Evolutionary conservation across 2,113 vertebrate species (phyloP), one percentile per base, ranked within the genome.

Genomic region (Gobiocypris rarus): DNA sequence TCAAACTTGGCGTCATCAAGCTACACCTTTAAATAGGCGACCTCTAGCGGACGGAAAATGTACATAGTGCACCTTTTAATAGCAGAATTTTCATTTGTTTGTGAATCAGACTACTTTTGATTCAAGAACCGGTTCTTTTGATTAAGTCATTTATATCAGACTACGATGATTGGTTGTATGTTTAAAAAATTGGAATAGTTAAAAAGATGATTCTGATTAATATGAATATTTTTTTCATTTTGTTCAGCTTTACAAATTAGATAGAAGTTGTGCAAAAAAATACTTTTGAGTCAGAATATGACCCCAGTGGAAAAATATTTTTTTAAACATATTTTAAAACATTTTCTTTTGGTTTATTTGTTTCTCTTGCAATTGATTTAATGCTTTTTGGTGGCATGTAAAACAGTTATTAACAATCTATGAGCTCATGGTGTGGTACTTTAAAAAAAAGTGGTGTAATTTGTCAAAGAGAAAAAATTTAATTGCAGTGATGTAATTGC

Each of bases 201-300:
- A 11, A 28, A 28, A 63, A 28, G 59, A 28, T 28, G 24, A 26
- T 63, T 0, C 0, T 2, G 13, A 65, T 65, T 31, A 15, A 65
- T 17, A 1, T 15, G 14, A 50, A 6, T 65, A 5, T 5, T 1
- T 38, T 38, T 38, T 38, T 38, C 38, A 38, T 1, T 10, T 38
- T 41, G 11, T 38, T 7, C 13, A 52, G 8, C 15, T 24, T 7
- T 50, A 50, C 71, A 17, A 45, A 28, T 50, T 74, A 6, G 6
- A 74, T 1, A 2, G 38, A 65, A 28, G 4, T 52, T 81, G 38
- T 63, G 48, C 26, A 17, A 63, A 63, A 15, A 28, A 3, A n/a
- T 41, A 22, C 17, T 69, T n/a, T 77, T 17, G 75, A 81, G 41
- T 88, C 82, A 84, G 75, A 88, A 88, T 88, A 71, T 86, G 81